Percentiles rank a stretch among this genome's conserved stretches.
Evolutionary conservation across 2,113 vertebrate species (phyloP).

Genomic region (Uropsilus gracilis): DNA sequence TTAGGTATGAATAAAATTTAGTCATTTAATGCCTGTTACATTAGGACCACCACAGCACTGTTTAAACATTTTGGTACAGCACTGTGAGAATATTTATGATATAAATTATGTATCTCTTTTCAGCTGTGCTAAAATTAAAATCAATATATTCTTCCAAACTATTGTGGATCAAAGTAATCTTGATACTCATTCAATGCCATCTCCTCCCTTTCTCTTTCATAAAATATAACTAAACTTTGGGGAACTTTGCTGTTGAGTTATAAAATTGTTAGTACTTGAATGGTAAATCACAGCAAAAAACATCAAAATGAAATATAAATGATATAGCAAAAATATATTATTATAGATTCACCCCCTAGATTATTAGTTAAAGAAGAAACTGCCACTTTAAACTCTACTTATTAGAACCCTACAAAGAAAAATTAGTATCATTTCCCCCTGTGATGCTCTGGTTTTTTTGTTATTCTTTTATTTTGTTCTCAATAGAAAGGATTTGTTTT

Average conservation of each 20-base stretch:
- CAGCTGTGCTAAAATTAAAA: not conserved
- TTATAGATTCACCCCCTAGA: not conserved
- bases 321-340: not conserved
- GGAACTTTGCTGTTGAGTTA: not conserved
- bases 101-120: not conserved
- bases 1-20: too few relatives aligned
- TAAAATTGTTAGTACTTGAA: not conserved
- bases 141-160: not conserved
- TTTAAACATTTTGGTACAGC: too few relatives aligned
- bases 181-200: not conserved
- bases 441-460: not conserved
- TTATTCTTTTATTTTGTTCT: not conserved
- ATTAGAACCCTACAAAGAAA: not conserved
- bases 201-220: not conserved
- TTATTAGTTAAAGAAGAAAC: not conserved
- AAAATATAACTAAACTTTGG: not conserved
- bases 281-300: not conserved
- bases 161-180: not conserved
- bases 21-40: too few relatives aligned
- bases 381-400: not conserved
- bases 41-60: not conserved
- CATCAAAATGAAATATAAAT: not conserved
- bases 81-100: not conserved
- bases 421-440: not conserved
- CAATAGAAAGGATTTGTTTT: not conserved